Evolutionary conservation across 2,888 invertebrate genomes (phyloP).

Genomic region (Geotrupes spiniger): DNA sequence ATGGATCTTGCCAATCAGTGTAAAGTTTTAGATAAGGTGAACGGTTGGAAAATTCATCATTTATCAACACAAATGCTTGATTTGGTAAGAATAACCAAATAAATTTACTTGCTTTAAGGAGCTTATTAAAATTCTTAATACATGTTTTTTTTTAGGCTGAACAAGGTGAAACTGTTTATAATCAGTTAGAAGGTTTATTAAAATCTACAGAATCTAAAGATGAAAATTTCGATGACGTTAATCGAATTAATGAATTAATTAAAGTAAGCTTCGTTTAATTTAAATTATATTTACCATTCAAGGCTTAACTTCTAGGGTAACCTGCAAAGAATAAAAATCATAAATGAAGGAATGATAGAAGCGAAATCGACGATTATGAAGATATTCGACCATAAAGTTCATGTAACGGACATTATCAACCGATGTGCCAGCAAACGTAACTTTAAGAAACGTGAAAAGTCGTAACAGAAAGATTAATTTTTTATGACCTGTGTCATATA

Average conservation of each 20-base stretch:
- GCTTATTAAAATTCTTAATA: background rate
- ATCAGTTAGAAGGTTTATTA: conserved; percentile 45
- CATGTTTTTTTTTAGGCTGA: conserved; percentile 49
- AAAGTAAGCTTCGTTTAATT: conserved; percentile 52
- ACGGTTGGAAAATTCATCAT: conserved; percentile 94
- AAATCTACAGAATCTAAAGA: conserved; percentile 48
- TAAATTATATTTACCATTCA: conserved; percentile 5
- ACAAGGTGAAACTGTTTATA: conserved; percentile 53
- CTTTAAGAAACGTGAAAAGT: conserved; percentile 85
- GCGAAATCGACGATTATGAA: conserved; percentile 84
- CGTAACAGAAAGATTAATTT: conserved; percentile 30
- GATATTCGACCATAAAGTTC: conserved; percentile 87
- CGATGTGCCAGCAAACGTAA: conserved; percentile 90
- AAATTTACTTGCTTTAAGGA: background rate
- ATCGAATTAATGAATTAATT: conserved; percentile 58
- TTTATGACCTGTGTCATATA: conserved; percentile 6
- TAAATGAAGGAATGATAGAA: conserved; percentile 88
- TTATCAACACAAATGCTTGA: conserved; percentile 92
- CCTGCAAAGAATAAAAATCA: conserved; percentile 89
- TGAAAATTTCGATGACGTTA: conserved; percentile 44
- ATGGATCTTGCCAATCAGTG: conserved; percentile 88
- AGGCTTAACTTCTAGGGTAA: conserved; percentile 68
- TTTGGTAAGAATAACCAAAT: conserved; percentile 58
- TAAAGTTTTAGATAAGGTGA: conserved; percentile 81
- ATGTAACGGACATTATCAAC: conserved; percentile 84